phyloP scores from a whole-genome alignment of 2,113 vertebrate genomes.

The Calcarius ornatus region DNA sequence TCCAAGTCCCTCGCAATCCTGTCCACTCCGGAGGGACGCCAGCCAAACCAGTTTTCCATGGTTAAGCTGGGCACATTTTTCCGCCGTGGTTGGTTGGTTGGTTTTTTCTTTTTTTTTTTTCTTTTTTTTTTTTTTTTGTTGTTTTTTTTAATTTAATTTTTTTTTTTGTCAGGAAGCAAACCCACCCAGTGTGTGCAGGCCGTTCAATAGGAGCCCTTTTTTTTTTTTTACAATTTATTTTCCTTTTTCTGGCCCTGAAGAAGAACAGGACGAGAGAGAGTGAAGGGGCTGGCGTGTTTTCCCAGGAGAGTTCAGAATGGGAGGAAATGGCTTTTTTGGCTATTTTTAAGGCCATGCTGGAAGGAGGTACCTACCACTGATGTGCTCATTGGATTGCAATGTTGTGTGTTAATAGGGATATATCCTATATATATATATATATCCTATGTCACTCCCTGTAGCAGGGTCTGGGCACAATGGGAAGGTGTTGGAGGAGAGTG shows the following conservation, averaged over 20 bases:
- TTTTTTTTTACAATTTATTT: background rate
- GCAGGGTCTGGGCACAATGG: background rate
- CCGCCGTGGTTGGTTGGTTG: background rate
- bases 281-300: background rate
- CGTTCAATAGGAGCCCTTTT: slow-evolving; percentile 37
- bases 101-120: background rate
- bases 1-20: slow-evolving; percentile 42
- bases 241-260: slow-evolving; percentile 59
- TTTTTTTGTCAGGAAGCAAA: slow-evolving; percentile 71
- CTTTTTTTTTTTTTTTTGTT: background rate
- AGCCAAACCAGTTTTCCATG: slow-evolving; percentile 78
- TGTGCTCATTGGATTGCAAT: background rate
- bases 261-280: background rate
- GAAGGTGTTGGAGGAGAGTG: background rate
- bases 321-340: background rate
- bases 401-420: background rate
- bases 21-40: slow-evolving; percentile 55
- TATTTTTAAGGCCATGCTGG: background rate
- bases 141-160: background rate
- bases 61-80: slow-evolving; percentile 69
- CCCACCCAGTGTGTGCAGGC: slow-evolving; percentile 61
- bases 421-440: background rate
- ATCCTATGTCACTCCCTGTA: background rate
- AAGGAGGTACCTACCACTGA: background rate
- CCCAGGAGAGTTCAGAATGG: background rate